These are phyloP conservation scores for Andricus curvator DNA, from an alignment of 2,888 invertebrate species.

Conservation along the genomic window DNA sequence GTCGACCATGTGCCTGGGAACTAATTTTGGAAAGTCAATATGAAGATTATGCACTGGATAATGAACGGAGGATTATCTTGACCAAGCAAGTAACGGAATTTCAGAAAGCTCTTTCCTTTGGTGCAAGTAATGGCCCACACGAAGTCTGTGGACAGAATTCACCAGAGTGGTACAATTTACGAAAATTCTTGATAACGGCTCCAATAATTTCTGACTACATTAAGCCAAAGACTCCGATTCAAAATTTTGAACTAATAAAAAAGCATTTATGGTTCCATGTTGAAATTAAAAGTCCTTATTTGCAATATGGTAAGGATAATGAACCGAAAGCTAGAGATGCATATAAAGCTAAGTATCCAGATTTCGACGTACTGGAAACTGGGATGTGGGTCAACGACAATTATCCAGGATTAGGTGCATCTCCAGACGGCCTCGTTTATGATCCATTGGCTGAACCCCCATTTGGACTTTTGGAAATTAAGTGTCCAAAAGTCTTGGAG, in stretches of 20 bases:
- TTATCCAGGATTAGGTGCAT: constrained; percentile 17
- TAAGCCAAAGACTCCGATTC: too few species aligned
- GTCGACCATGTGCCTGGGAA: too few species aligned
- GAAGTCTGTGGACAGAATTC: background rate
- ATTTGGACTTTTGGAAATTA: too few species aligned
- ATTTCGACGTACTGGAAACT: background rate
- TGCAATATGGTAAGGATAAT: background rate
- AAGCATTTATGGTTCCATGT: background rate
- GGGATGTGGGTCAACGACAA: background rate
- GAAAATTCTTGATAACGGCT: background rate
- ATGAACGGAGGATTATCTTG: background rate
- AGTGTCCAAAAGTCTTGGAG: too few species aligned
- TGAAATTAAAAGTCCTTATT: background rate
- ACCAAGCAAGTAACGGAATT: background rate
- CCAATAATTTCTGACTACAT: too few species aligned
- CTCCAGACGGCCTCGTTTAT: too few species aligned
- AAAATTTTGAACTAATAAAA: background rate
- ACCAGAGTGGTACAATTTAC: background rate
- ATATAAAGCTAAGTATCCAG: too few species aligned
- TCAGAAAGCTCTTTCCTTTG: background rate
- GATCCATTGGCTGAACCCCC: too few species aligned
- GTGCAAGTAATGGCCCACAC: too few species aligned
- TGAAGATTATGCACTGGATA: background rate
- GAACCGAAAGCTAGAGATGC: too few species aligned
- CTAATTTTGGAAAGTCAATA: background rate